Percentiles rank a stretch among this genome's conserved stretches.
Conservation (phyloP, 2,888 invertebrate species). For the Macaria notata region DNA sequence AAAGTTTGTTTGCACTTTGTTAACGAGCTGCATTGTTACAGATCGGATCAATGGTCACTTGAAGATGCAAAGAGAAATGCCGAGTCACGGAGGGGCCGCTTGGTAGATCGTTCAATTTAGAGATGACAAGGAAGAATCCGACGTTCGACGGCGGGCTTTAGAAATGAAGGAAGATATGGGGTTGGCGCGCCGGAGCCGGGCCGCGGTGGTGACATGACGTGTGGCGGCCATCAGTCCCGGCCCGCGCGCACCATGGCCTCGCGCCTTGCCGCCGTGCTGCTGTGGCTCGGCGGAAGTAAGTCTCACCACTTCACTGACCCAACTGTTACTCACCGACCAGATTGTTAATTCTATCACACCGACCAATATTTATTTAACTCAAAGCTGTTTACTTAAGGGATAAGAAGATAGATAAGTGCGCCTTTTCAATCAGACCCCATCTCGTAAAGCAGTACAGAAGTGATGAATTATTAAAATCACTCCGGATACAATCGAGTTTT, state of each 20-base stretch:
- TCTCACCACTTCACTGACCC: not conserved
- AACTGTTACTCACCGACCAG: slow-evolving; percentile 1
- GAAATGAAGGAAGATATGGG: slow-evolving; percentile 61
- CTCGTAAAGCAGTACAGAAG: slow-evolving; percentile 52
- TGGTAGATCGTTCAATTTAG: slow-evolving; percentile 45
- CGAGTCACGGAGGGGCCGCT: slow-evolving; percentile 35
- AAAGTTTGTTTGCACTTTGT: slow-evolving; percentile 28
- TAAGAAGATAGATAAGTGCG: slow-evolving; percentile 50
- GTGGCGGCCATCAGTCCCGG: slow-evolving; percentile 41
- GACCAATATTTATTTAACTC: slow-evolving; percentile 24
- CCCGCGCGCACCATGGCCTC: slow-evolving; percentile 62
- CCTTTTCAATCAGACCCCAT: slow-evolving; percentile 52
- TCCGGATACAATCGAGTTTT: slow-evolving; percentile 74
- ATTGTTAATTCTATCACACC: slow-evolving; percentile 7
- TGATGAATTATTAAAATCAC: slow-evolving; percentile 80
- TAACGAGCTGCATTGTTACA: slow-evolving; percentile 54
- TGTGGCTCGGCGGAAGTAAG: slow-evolving; percentile 77
- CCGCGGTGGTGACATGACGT: slow-evolving; percentile 64
- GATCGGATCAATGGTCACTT: slow-evolving; percentile 49
- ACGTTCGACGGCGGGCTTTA: slow-evolving; percentile 48
- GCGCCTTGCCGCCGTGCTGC: slow-evolving; percentile 62
- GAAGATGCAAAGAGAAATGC: slow-evolving; percentile 42
- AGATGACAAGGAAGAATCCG: slow-evolving; percentile 47
- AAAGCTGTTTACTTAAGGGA: slow-evolving; percentile 25
- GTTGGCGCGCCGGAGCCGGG: slow-evolving; percentile 49